Percentiles rank a stretch among this genome's conserved stretches.
These are phyloP conservation scores for Brachypterus glaber DNA, from an alignment of 2,888 invertebrate species.

Conservation along the genomic window DNA sequence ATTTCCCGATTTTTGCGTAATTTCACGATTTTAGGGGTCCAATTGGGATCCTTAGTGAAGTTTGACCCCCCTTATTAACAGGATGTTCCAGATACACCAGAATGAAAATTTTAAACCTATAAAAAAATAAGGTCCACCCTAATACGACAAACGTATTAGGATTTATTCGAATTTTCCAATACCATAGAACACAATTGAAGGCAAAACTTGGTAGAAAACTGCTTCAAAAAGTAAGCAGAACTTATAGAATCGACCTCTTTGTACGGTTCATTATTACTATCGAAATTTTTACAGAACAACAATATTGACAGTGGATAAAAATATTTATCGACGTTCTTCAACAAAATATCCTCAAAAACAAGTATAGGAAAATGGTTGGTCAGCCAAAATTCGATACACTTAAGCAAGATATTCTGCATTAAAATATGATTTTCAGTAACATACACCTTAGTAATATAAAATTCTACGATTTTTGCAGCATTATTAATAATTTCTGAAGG, in stretches of 20 bases:
- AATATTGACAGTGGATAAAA: conserved; percentile 41
- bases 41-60: too few species aligned
- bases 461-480: conserved; percentile 36
- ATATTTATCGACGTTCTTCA: conserved; percentile 42
- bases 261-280: conserved; percentile 32
- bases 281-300: conserved; percentile 41
- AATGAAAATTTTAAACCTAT: too few species aligned
- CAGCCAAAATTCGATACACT: conserved; percentile 41
- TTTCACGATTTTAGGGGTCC: too few species aligned
- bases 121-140: too few species aligned
- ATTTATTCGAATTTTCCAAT: conserved; percentile 39
- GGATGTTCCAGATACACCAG: too few species aligned
- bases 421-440: conserved; percentile 40
- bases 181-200: conserved; percentile 42
- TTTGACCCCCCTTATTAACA: too few species aligned
- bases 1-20: too few species aligned
- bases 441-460: conserved; percentile 38
- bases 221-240: conserved; percentile 39
- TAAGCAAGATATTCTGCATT: conserved; percentile 40
- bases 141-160: conserved; percentile 23
- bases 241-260: conserved; percentile 27
- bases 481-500: conserved; percentile 33
- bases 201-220: conserved; percentile 42
- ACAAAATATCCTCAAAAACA: conserved; percentile 36
- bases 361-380: conserved; percentile 36